These are phyloP conservation scores for Rhogogaster chlorosoma DNA, from an alignment of 2,888 invertebrate genomes.

Conservation along the genomic window DNA sequence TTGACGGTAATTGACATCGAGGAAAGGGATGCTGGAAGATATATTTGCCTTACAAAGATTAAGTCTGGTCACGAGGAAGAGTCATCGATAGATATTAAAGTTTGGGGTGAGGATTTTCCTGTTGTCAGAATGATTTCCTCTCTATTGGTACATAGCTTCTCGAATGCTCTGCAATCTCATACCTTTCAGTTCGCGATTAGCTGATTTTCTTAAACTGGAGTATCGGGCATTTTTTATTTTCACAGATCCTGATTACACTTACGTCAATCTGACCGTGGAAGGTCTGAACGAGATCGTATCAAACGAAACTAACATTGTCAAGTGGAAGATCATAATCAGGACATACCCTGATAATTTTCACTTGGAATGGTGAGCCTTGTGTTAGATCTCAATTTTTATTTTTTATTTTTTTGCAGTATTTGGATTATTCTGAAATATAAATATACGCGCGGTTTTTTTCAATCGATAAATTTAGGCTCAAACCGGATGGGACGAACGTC, in stretches of 20 bases:
- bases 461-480: conserved; percentile 67
- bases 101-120: background rate
- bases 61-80: background rate
- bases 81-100: background rate
- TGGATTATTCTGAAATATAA: background rate
- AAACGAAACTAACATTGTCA: conserved; percentile 67
- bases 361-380: conserved; percentile 77
- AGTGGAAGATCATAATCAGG: conserved; percentile 80
- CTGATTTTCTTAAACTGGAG: background rate
- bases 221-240: background rate
- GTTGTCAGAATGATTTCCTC: background rate
- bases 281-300: background rate
- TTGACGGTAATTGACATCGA: background rate
- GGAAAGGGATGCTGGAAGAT: background rate
- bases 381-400: background rate
- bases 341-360: conserved; percentile 81
- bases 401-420: background rate
- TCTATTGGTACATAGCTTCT: background rate
- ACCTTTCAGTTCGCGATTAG: background rate
- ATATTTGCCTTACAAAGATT: background rate
- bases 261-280: conserved; percentile 63
- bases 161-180: background rate
- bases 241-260: conserved; percentile 62
- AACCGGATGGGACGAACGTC: conserved; percentile 74
- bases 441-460: background rate